phyloP scores from a whole-genome alignment of 2,888 invertebrate genomes.

The Campoplex nolae region DNA sequence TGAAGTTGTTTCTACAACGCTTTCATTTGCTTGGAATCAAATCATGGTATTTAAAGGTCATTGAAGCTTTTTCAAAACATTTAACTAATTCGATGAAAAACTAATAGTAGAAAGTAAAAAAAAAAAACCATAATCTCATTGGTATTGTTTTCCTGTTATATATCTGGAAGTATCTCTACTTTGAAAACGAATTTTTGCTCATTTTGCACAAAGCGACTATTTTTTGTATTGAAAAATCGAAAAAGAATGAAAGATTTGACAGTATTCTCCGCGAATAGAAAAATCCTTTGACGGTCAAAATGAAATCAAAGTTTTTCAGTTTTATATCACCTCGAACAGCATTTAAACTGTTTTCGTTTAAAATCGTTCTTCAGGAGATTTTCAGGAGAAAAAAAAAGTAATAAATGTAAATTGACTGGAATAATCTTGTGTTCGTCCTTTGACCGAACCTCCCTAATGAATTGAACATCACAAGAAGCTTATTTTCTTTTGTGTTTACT shows the following conservation, averaged over 20 bases:
- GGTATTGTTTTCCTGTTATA: neutral
- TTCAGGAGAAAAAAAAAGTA: neutral
- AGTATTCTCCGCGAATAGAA: neutral
- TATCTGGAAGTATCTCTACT: neutral
- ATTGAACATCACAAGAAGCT: slow-evolving; percentile 50
- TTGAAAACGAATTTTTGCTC: neutral
- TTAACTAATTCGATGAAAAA: neutral
- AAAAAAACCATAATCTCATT: neutral
- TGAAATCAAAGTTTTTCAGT: neutral
- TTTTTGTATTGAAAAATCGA: neutral
- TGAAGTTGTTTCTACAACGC: neutral
- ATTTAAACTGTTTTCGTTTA: neutral
- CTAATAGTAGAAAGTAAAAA: neutral
- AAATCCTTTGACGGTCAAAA: neutral
- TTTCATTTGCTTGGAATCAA: neutral
- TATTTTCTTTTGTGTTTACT: slow-evolving; percentile 19
- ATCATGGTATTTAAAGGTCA: no score
- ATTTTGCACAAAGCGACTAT: neutral
- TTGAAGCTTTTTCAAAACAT: no score
- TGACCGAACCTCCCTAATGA: slow-evolving; percentile 8
- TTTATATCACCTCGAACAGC: neutral
- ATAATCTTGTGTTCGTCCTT: neutral
- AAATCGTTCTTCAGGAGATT: neutral
- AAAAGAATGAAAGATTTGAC: neutral
- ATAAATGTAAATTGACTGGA: neutral